phyloP scores from a whole-genome alignment of 2,113 vertebrate genomes.

The Picathartes gymnocephalus region DNA sequence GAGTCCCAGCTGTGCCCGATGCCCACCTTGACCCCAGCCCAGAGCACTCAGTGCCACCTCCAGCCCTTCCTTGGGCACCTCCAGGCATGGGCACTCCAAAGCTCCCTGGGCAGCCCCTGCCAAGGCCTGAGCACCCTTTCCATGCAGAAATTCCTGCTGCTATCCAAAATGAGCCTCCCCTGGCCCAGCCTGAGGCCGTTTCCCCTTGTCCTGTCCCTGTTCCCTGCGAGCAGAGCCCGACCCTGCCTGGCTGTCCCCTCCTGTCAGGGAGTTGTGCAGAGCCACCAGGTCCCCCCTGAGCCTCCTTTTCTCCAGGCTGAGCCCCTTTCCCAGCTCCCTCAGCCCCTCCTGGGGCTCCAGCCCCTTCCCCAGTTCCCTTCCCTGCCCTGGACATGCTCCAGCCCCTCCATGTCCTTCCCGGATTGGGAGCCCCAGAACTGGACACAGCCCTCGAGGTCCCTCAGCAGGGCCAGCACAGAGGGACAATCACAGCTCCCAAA shows the following conservation, averaged over 20 bases:
- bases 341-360: background rate
- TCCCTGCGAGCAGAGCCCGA: background rate
- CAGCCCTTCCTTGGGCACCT: background rate
- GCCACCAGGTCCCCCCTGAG: background rate
- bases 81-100: background rate
- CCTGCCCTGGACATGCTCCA: background rate
- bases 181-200: background rate
- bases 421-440: no score
- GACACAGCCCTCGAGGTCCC: background rate
- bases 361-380: background rate
- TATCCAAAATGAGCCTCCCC: background rate
- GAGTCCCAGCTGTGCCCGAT: background rate
- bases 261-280: background rate
- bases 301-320: background rate
- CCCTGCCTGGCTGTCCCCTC: background rate
- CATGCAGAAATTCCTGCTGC: background rate
- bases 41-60: background rate
- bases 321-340: background rate
- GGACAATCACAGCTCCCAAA: background rate
- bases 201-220: background rate
- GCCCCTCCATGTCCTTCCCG: no score
- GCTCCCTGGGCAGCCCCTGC: background rate
- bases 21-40: background rate
- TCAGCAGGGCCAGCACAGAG: background rate
- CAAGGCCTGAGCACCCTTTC: background rate